Conservation (phyloP, 2,113 vertebrate species). For the Orcinus orca region DNA sequence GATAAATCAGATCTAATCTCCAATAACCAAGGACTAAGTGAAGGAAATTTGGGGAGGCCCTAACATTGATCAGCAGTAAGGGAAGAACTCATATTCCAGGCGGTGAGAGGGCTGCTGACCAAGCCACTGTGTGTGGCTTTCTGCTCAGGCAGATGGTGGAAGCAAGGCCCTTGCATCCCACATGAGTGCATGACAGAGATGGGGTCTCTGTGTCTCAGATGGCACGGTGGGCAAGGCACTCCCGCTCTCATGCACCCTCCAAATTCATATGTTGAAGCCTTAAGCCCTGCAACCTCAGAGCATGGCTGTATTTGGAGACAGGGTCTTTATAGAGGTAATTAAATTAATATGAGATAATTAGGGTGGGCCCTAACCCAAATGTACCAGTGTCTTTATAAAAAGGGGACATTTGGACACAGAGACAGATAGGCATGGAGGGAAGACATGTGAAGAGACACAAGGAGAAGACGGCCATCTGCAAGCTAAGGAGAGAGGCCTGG, state of each 20-base stretch:
- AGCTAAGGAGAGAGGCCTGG: background rate
- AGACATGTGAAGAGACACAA: background rate
- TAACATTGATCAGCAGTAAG: fast-evolving
- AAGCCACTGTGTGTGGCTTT: background rate
- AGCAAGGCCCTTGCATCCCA: background rate
- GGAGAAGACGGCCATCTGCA: fast-evolving
- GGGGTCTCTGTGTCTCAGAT: background rate
- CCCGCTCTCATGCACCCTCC: background rate
- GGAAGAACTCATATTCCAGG: background rate
- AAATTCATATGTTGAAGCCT: background rate
- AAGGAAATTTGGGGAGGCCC: background rate
- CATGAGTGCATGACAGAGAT: fast-evolving
- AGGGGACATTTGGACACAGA: background rate
- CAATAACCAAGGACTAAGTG: background rate
- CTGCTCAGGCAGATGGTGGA: too few species aligned
- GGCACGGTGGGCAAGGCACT: background rate
- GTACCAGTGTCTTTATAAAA: background rate
- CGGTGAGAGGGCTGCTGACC: fast-evolving
- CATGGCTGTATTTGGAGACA: background rate
- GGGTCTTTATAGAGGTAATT: background rate
- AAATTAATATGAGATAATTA: background rate
- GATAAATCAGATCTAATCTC: background rate
- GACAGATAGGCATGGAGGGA: background rate
- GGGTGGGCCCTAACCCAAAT: background rate
- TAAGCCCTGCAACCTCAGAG: background rate